Percentiles rank a stretch among this genome's conserved stretches.
phyloP scores from a whole-genome alignment of 2,113 vertebrate genomes.

The Girardinichthys multiradiatus region DNA sequence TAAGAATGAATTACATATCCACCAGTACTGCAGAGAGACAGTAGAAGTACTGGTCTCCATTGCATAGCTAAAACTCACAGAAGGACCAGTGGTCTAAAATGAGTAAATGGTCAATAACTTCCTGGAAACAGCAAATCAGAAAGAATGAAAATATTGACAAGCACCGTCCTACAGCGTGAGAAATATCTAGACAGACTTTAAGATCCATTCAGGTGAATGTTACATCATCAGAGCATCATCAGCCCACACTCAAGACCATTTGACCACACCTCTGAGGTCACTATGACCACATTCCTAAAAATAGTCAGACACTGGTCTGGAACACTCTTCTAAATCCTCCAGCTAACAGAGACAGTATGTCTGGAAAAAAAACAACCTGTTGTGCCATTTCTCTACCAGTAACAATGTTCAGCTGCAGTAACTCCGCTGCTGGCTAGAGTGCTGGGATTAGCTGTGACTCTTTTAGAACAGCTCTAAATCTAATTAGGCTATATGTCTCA shows the following conservation, averaged over 20 bases:
- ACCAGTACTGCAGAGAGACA: too few species aligned
- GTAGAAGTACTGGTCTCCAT: not conserved
- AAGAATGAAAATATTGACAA: constrained; percentile 25
- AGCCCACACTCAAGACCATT: constrained; percentile 51
- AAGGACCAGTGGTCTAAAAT: not conserved
- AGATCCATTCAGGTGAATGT: constrained; percentile 56
- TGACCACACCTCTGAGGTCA: constrained; percentile 50
- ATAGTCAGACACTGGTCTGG: constrained; percentile 41
- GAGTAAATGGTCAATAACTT: constrained; percentile 14
- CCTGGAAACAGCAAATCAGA: constrained; percentile 38
- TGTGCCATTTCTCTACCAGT: constrained; percentile 20
- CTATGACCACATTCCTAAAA: constrained; percentile 56
- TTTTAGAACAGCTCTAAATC: constrained; percentile 76
- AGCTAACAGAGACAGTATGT: constrained; percentile 43
- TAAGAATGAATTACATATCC: too few species aligned
- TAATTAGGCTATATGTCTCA: constrained; percentile 61
- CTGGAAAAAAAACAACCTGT: constrained; percentile 15
- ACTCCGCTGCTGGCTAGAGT: constrained; percentile 32
- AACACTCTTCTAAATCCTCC: constrained; percentile 34
- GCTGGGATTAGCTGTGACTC: constrained; percentile 68
- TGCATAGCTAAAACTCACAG: not conserved
- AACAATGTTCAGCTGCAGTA: constrained; percentile 32
- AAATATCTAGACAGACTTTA: constrained; percentile 47
- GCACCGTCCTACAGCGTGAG: not conserved
- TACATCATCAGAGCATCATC: constrained; percentile 29